Evolutionary conservation across 2,888 invertebrate species (phyloP).

Genomic region (Caenorhabditis sp.): DNA sequence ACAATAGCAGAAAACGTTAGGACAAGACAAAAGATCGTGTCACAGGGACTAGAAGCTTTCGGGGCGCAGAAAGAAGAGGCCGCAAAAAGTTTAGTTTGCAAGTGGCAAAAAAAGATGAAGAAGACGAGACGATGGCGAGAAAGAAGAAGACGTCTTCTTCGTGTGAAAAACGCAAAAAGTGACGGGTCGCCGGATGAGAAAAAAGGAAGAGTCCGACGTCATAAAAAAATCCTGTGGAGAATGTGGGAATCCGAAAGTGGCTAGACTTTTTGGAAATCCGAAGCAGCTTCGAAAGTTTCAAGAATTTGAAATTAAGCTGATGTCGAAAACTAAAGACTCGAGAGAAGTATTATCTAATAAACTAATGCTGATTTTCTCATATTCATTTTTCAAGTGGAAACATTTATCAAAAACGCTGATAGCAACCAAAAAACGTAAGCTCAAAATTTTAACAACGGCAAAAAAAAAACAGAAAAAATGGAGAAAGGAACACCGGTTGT

Average conservation of each 20-base stretch:
- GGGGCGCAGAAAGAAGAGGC: slow-evolving; percentile 22
- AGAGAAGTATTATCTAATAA: no score
- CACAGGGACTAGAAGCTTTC: slow-evolving; percentile 22
- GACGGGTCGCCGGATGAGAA: slow-evolving; percentile 49
- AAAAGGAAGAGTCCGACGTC: slow-evolving; percentile 45
- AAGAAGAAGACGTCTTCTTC: slow-evolving; percentile 39
- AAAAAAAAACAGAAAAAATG: slow-evolving; percentile 5
- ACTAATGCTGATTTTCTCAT: no score
- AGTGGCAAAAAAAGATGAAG: slow-evolving; percentile 43
- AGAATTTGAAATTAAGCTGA: not conserved
- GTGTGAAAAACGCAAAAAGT: slow-evolving; percentile 53
- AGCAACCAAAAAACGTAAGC: not conserved
- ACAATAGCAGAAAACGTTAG: slow-evolving; percentile 1
- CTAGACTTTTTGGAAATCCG: slow-evolving; percentile 24
- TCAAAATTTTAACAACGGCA: not conserved
- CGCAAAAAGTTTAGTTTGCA: slow-evolving; percentile 39
- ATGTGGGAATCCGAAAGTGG: slow-evolving; percentile 28
- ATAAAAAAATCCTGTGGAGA: slow-evolving; percentile 22
- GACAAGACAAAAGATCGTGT: slow-evolving; percentile 47
- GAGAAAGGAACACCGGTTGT: slow-evolving; percentile 4
- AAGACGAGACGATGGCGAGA: slow-evolving; percentile 41
- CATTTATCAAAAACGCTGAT: no score
- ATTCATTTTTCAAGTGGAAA: no score
- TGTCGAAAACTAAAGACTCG: no score
- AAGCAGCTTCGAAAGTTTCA: slow-evolving; percentile 6